Base-by-base conservation (phyloP, 1,140 invertebrate genomes). In the Dinoponera quadriceps region DNA sequence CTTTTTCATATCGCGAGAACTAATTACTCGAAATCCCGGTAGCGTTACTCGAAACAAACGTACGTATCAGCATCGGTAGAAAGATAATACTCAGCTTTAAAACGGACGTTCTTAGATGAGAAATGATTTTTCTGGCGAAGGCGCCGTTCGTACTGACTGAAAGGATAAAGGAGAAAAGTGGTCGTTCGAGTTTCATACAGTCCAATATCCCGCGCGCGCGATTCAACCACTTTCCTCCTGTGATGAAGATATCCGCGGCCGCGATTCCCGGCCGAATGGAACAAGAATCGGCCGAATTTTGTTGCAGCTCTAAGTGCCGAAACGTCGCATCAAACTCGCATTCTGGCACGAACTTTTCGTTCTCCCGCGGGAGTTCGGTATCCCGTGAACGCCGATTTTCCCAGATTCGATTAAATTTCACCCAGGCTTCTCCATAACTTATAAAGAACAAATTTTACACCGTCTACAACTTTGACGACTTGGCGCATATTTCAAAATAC, bases 281-380 rank as follows among this genome's bases (percentile, higher is more conserved):
- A 71, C 65, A 71, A 68, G 69, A 80, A 65, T 60, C 84, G 69
- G 38, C 51, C 11, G 54, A 59, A 51, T 49, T 66, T 62, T 22
- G 33, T 82, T 85, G 66, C 77, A 73, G 54, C 74, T 65, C 65
- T 63, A 55, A 73, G 84, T 71, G 63, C 29, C 77, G 69, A 75
- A 82, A 85, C 73, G 84, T 66, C 62, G 65, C 78, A 73, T 86
- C 71, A 63, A 86, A 86, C 84, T 87, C 62, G 71, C 77, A 66
- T 65, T 60, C 18, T 7, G 22, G 25, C 44, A 60, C 29, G 54
- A 85, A 86, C 74, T 74, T 86, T 38, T 48, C 38, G 14, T 71
- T 55, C 55, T 44, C 65, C 59, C 75, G 65, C 38, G 44, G 33
- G 29, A 54, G 68, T 71, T 77, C 51, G 44, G 57, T 59, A 77